Conservation (phyloP, 2,888 invertebrate genomes). For the Halictus ligatus region DNA sequence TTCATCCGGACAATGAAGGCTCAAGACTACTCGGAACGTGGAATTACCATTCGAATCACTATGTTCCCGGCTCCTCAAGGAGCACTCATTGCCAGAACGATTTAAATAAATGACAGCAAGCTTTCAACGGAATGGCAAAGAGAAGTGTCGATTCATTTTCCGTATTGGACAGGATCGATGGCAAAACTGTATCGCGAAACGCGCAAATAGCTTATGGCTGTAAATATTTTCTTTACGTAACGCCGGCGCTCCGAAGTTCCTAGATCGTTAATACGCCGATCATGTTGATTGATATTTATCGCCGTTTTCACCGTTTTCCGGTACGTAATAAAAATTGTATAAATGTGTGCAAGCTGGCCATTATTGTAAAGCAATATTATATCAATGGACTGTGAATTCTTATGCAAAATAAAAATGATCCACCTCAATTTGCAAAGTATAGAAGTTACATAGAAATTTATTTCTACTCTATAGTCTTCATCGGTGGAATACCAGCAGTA, state of each 20-base stretch:
- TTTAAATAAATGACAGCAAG: background rate
- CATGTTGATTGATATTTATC: background rate
- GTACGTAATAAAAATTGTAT: background rate
- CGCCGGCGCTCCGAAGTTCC: background rate
- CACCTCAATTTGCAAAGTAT: background rate
- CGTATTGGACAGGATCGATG: background rate
- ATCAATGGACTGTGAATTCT: background rate
- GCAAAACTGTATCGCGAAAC: constrained; percentile 12
- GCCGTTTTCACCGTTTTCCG: background rate
- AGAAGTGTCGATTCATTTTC: constrained; percentile 9
- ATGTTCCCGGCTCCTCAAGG: background rate
- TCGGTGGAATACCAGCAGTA: too few relatives aligned
- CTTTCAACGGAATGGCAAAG: background rate
- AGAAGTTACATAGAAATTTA: background rate
- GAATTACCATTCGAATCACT: constrained; percentile 3
- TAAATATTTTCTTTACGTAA: constrained; percentile 34
- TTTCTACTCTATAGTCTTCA: too few relatives aligned
- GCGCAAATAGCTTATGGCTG: background rate
- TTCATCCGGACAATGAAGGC: background rate
- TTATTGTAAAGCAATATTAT: background rate
- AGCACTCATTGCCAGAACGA: background rate
- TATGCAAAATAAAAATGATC: background rate
- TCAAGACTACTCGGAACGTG: background rate
- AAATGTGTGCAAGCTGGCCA: background rate
- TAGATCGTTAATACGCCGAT: background rate